A percentile compares a stretch with the other conserved stretches of the same genome.
phyloP scores from a whole-genome alignment of 1,140 invertebrate genomes.

The Melitaea cinxia region DNA sequence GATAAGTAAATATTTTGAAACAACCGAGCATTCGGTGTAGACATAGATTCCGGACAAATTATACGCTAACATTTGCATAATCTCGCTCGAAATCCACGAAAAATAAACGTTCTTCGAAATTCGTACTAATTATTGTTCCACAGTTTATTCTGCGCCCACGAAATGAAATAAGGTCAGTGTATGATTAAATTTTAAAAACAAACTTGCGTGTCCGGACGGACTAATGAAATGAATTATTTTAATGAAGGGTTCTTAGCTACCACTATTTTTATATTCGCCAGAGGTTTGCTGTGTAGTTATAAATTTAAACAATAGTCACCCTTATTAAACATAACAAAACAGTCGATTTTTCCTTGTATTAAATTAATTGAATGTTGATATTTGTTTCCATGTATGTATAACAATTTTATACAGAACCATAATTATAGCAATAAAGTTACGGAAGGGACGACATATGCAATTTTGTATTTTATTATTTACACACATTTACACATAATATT shows the following conservation, averaged over 20 bases:
- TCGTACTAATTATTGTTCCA: constrained; percentile 42
- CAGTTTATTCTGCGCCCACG: constrained; percentile 40
- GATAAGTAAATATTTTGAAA: constrained; percentile 19
- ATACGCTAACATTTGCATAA: constrained; percentile 40
- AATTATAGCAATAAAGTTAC: constrained; percentile 42
- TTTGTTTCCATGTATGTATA: constrained; percentile 26
- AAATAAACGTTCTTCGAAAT: constrained; percentile 33
- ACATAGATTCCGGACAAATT: constrained; percentile 26
- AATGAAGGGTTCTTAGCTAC: constrained; percentile 45
- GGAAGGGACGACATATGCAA: constrained; percentile 31
- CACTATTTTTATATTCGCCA: constrained; percentile 42
- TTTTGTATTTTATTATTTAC: constrained; percentile 15
- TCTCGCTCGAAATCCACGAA: constrained; percentile 33
- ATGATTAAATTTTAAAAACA: constrained; percentile 52
- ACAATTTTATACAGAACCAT: constrained; percentile 38
- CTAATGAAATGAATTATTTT: constrained; percentile 54
- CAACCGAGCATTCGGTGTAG: constrained; percentile 11
- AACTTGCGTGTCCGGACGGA: constrained; percentile 44
- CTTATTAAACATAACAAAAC: constrained; percentile 1
- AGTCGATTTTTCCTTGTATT: constrained; percentile 11
- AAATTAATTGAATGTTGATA: constrained; percentile 3
- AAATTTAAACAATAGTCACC: not conserved
- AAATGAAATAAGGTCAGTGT: constrained; percentile 48
- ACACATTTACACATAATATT: not conserved
- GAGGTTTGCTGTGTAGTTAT: constrained; percentile 28